Evolutionary conservation across 2,888 invertebrate genomes (phyloP).

Genomic region (Fragum fragum): DNA sequence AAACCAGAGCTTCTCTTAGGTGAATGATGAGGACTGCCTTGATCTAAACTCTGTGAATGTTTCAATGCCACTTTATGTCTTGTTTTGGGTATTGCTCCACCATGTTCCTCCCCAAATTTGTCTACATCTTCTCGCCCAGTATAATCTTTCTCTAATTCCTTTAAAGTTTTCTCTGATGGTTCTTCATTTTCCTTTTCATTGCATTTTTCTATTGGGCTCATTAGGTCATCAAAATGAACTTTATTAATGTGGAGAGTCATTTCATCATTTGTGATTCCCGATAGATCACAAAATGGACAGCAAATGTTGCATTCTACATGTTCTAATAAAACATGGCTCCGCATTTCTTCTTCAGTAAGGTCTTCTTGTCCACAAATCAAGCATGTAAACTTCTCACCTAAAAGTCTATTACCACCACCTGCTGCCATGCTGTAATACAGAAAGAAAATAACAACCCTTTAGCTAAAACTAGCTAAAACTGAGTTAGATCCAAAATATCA

Average conservation of each 20-base stretch:
- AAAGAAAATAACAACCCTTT: too few relatives aligned
- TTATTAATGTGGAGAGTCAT: slow-evolving; percentile 93
- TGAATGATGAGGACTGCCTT: slow-evolving; percentile 39
- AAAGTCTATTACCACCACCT: slow-evolving; percentile 42
- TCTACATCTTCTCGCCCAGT: slow-evolving; percentile 56
- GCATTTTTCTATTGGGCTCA: slow-evolving; percentile 89
- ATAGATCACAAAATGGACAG: slow-evolving; percentile 94
- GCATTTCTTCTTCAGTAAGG: slow-evolving; percentile 89
- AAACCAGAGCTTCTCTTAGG: slow-evolving; percentile 52
- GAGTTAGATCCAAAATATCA: too few relatives aligned
- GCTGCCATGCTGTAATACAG: slow-evolving; percentile 37
- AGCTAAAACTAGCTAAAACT: too few relatives aligned
- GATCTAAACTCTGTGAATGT: slow-evolving; percentile 64
- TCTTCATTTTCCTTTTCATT: slow-evolving; percentile 35
- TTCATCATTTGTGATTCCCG: slow-evolving; percentile 92
- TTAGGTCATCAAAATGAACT: slow-evolving; percentile 91
- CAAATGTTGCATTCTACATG: slow-evolving; percentile 93
- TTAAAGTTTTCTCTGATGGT: slow-evolving; percentile 17
- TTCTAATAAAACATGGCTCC: slow-evolving; percentile 92
- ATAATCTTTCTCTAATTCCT: neutral
- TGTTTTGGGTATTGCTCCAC: slow-evolving; percentile 66
- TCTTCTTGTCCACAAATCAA: slow-evolving; percentile 95
- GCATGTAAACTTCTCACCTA: slow-evolving; percentile 87
- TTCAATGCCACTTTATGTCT: slow-evolving; percentile 35
- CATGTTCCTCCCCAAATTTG: slow-evolving; percentile 59